Conservation (phyloP, 1,140 invertebrate genomes). For the Formica selysi region DNA sequence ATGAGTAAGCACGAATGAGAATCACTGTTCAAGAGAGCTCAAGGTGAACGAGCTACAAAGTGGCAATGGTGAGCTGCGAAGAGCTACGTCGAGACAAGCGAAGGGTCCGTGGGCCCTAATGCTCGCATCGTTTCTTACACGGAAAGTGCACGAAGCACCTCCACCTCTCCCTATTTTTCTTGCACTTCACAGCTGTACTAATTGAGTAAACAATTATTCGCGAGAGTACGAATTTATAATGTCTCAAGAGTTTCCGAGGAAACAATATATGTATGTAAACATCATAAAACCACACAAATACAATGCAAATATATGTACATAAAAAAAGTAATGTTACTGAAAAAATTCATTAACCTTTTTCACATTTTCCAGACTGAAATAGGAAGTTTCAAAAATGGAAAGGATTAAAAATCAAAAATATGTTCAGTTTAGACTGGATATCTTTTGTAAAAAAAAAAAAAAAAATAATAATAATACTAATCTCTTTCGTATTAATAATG, state of each 20-base stretch:
- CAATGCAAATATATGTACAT: no score
- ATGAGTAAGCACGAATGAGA: slow-evolving; percentile 76
- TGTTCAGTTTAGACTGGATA: background rate
- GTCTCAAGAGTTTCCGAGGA: background rate
- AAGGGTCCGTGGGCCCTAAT: slow-evolving; percentile 80
- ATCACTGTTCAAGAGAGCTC: slow-evolving; percentile 82
- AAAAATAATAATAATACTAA: background rate
- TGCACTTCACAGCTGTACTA: background rate
- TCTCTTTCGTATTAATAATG: background rate
- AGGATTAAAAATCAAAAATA: background rate
- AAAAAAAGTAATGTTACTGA: no score
- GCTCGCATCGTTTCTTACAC: slow-evolving; percentile 71
- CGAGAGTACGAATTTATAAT: background rate
- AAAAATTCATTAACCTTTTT: no score
- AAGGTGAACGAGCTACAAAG: slow-evolving; percentile 85
- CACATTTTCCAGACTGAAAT: no score
- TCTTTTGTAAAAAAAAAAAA: background rate
- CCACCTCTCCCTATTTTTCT: slow-evolving; percentile 34
- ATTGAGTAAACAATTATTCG: slow-evolving; percentile 12
- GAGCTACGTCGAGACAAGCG: slow-evolving; percentile 75
- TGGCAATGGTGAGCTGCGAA: slow-evolving; percentile 80
- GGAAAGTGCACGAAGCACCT: slow-evolving; percentile 59
- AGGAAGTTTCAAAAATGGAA: background rate
- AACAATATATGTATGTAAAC: background rate
- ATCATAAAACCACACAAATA: no score